These are phyloP conservation scores for Drosophila kohkoa DNA, from an alignment of 1,140 invertebrate species.

Conservation along the genomic window DNA sequence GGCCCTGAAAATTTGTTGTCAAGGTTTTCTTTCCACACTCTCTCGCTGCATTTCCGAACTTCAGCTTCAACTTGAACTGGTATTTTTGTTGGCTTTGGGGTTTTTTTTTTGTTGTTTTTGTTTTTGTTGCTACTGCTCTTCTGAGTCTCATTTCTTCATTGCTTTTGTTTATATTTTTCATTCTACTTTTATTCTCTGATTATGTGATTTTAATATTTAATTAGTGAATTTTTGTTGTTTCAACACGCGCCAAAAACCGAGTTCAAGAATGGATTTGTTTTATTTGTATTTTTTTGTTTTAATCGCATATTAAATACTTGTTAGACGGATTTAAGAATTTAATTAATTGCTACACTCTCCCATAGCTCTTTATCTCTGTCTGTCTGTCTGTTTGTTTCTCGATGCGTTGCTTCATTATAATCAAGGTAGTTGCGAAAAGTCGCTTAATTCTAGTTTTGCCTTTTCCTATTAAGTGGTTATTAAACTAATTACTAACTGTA, in stretches of 20 bases:
- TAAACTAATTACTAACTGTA: slow-evolving; percentile 50
- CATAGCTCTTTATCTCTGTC: no score
- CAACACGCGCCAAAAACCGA: slow-evolving; percentile 49
- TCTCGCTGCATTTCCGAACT: slow-evolving; percentile 68
- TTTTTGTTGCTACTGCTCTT: slow-evolving; percentile 13
- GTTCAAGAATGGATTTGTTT: slow-evolving; percentile 57
- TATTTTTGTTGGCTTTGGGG: slow-evolving; percentile 58
- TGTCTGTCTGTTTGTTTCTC: no score
- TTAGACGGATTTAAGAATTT: background rate
- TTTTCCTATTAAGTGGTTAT: slow-evolving; percentile 23
- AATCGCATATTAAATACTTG: slow-evolving; percentile 20
- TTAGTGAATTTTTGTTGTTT: slow-evolving; percentile 22
- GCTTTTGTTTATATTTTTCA: slow-evolving; percentile 18
- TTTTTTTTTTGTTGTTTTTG: slow-evolving; percentile 32
- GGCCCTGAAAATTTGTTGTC: slow-evolving; percentile 80
- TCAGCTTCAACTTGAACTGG: slow-evolving; percentile 76
- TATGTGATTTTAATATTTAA: slow-evolving; percentile 17
- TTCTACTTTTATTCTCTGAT: slow-evolving; percentile 18
- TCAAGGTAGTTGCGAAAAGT: slow-evolving; percentile 49
- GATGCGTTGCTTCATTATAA: slow-evolving; percentile 36
- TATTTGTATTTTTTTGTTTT: no score
- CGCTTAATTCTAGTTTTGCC: slow-evolving; percentile 20
- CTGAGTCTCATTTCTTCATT: slow-evolving; percentile 10
- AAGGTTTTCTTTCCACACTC: slow-evolving; percentile 58
- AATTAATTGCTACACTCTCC: background rate